A percentile compares a stretch with the other conserved stretches of the same genome.
Conservation (phyloP, 2,888 invertebrate species). For the Drosophila trichaetosa region DNA sequence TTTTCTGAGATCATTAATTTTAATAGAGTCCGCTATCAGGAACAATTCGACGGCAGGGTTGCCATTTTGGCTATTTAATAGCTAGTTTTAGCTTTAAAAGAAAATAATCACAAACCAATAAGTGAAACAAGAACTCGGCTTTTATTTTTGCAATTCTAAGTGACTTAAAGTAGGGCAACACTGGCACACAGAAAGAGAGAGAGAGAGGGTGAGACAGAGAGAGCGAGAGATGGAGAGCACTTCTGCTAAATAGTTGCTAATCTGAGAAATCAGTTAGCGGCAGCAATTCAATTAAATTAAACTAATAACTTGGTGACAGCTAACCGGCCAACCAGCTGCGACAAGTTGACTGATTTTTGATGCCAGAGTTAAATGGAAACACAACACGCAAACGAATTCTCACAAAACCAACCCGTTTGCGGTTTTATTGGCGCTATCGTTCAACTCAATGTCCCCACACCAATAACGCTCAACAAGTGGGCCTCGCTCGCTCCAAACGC, state of each 20-base stretch:
- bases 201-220: too few species aligned
- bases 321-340: constrained; percentile 26
- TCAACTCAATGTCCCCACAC: constrained; percentile 36
- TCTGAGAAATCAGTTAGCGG: constrained; percentile 58
- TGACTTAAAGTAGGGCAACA: background rate
- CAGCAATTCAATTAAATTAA: constrained; percentile 65
- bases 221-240: background rate
- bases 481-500: constrained; percentile 51
- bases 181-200: background rate
- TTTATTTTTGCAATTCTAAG: background rate
- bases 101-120: background rate
- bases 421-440: constrained; percentile 37
- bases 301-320: constrained; percentile 47
- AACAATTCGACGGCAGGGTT: background rate
- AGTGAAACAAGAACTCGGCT: background rate
- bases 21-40: constrained; percentile 63
- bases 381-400: constrained; percentile 52
- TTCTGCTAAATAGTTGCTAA: constrained; percentile 34
- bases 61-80: background rate
- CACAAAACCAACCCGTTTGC: constrained; percentile 26
- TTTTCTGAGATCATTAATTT: constrained; percentile 72
- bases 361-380: constrained; percentile 49
- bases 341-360: constrained; percentile 20
- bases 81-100: background rate
- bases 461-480: constrained; percentile 67